Evolutionary conservation across 2,113 vertebrate species (phyloP).

Genomic region (Pteronura brasiliensis): DNA sequence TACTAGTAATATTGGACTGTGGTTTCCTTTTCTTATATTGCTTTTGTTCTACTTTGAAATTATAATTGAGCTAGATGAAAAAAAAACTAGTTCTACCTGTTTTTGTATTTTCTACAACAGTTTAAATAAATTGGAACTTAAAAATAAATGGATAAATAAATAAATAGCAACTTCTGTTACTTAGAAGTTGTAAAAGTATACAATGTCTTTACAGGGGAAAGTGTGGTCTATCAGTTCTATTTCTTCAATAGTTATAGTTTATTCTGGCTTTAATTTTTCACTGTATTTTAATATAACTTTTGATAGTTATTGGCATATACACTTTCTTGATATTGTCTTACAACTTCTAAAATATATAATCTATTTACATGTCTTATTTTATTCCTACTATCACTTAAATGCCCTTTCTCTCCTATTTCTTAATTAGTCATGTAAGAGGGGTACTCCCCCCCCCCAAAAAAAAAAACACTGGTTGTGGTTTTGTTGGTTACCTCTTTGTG

Average conservation of each 20-base stretch:
- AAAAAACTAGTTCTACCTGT: neutral
- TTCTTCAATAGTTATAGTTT: neutral
- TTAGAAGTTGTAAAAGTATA: neutral
- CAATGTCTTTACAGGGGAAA: neutral
- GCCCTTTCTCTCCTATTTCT: neutral
- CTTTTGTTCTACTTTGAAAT: neutral
- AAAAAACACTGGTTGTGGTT: neutral
- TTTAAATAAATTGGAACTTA: neutral
- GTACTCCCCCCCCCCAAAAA: neutral
- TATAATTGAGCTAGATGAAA: neutral
- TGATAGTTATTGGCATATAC: neutral
- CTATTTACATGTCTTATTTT: neutral
- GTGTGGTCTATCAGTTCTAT: neutral
- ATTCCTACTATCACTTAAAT: neutral
- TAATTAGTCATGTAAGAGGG: neutral
- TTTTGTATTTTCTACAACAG: neutral
- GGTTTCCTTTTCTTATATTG: neutral
- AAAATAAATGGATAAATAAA: neutral
- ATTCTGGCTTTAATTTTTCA: neutral
- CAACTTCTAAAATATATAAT: neutral
- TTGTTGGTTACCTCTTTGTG: neutral
- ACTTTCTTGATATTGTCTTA: neutral
- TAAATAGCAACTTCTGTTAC: neutral
- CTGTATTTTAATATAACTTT: neutral
- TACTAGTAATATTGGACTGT: neutral